Evolutionary conservation across 2,888 invertebrate genomes (phyloP), one percentile per base, ranked within the genome.

Genomic region (Willowsia nigromaculata): DNA sequence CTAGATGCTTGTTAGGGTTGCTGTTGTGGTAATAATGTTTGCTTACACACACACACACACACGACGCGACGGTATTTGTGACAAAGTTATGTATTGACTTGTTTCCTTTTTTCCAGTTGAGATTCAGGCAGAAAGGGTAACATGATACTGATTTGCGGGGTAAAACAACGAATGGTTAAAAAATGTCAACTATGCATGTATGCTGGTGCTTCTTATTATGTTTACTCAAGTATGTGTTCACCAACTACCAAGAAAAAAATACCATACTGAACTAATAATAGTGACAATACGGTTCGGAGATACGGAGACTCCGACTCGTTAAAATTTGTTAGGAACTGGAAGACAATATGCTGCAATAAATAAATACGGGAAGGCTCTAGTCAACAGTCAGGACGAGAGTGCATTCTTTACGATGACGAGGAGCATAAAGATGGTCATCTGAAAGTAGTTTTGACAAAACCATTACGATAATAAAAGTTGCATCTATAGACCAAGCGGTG

Each of bases 21-120:
- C 18, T n/a, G 30, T 59, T 53, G 22, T 53, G 27, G 59, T 25
- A 56, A 13, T 5, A 53, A 27, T 27, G 27, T 11, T 59, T 59
- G 13, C 13, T 27, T 9, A 25, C 27, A 27, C 11, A 9, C 43
- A 43, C 11, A n/a, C n/a, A n/a, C n/a, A n/a, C n/a, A n/a, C 25
- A 59, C 25, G 25, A 22, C n/a, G n/a, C 0, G 18, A 40, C 18
- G 68, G 22, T 25, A 71, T 22, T 50, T 83, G 27, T 53, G 84
- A 84, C 84, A 62, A 78, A 78, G 80, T 62, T 78, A 78, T 85
- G 85, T 59, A 85, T 78, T 85, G 85, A 59, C 78, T 78, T 85
- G 62, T 37, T 43, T 11, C 33, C 43, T 74, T 65, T 80, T 62
- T 78, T 85, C 25, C 47, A 47, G 47, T 18, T n/a, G 18, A 6